Conservation (phyloP, 2,113 vertebrate species). For the Propithecus coquereli region DNA sequence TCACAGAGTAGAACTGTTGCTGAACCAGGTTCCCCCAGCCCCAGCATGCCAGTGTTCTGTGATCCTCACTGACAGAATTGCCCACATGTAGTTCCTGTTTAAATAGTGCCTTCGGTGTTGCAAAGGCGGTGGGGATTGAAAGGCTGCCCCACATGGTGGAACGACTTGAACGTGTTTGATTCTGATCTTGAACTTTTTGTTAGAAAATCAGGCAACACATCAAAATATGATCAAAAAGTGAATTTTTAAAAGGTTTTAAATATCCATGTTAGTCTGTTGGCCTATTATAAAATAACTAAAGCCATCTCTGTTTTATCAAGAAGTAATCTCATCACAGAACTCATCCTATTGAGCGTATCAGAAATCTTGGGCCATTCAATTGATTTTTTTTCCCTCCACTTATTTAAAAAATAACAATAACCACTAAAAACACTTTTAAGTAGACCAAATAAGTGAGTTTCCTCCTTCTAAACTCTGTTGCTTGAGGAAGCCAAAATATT, state of each 20-base stretch:
- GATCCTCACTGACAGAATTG: neutral
- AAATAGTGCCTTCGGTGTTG: neutral
- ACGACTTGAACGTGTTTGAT: neutral
- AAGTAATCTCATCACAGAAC: neutral
- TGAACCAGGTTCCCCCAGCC: no score
- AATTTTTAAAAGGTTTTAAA: neutral
- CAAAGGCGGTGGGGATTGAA: neutral
- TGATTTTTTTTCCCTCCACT: neutral
- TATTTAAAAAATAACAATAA: neutral
- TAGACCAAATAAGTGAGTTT: neutral
- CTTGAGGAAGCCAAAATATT: neutral
- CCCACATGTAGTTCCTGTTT: neutral
- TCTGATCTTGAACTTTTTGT: neutral
- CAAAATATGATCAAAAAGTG: neutral
- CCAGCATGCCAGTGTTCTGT: rapidly evolving
- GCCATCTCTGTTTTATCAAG: neutral
- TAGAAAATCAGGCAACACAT: neutral
- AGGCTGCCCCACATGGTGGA: neutral
- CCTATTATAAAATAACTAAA: neutral
- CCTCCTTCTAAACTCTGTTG: neutral
- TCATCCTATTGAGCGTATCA: neutral
- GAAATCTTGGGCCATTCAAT: neutral
- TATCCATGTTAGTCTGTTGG: neutral
- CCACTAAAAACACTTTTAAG: no score
- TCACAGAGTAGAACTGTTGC: neutral